Conservation (phyloP, 1,140 invertebrate species). For the Aricia agestis region DNA sequence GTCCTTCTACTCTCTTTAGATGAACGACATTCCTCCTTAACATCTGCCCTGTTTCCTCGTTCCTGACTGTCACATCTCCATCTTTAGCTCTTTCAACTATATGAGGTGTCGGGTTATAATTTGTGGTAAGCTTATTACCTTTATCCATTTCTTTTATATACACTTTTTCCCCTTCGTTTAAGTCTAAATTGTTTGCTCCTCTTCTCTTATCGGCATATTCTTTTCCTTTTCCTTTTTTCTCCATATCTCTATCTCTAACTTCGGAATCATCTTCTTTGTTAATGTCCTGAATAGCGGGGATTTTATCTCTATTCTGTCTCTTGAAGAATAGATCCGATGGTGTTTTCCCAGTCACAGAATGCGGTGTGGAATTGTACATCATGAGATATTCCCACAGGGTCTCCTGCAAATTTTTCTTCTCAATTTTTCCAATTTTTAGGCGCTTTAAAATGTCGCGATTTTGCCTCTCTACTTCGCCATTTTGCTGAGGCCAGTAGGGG, state of each 20-base stretch:
- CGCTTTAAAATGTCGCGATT: conserved; percentile 32
- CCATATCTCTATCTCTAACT: background rate
- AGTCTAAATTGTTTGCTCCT: background rate
- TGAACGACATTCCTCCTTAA: background rate
- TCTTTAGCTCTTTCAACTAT: conserved; percentile 17
- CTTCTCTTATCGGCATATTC: too few species aligned
- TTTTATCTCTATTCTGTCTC: conserved; percentile 30
- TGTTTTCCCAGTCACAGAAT: too few species aligned
- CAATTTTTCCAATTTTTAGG: conserved; percentile 16
- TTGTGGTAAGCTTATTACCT: conserved; percentile 24
- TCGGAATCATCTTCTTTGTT: background rate
- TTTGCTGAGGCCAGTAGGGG: conserved; percentile 35
- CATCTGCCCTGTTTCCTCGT: conserved; percentile 33
- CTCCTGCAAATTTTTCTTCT: conserved; percentile 16
- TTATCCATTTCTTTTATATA: conserved; percentile 25
- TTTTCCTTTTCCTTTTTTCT: too few species aligned
- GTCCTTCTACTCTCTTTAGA: too few species aligned
- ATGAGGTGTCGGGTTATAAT: conserved; percentile 24
- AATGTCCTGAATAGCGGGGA: conserved; percentile 20
- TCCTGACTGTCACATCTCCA: conserved; percentile 21
- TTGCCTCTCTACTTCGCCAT: conserved; percentile 37
- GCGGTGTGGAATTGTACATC: too few species aligned
- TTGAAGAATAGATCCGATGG: too few species aligned
- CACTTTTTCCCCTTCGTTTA: conserved; percentile 19
- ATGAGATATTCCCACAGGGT: background rate